A percentile compares a stretch with the other conserved stretches of the same genome.
phyloP scores from a whole-genome alignment of 2,113 vertebrate species.

The Aptenodytes patagonicus region DNA sequence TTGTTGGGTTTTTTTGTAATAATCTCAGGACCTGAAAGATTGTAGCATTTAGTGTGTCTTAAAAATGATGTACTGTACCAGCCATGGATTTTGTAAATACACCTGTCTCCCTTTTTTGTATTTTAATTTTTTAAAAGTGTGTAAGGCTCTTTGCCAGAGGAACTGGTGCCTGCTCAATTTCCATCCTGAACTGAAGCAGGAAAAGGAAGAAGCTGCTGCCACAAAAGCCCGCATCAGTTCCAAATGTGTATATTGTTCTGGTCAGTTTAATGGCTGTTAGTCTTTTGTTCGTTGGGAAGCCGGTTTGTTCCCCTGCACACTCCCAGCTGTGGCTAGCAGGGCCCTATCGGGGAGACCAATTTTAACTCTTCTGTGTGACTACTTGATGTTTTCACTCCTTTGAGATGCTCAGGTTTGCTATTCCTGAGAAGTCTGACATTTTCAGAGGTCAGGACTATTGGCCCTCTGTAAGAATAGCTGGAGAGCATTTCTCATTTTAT shows the following conservation, averaged over 20 bases:
- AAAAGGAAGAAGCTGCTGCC: conserved; percentile 73
- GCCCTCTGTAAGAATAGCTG: background rate
- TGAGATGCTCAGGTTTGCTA: conserved; percentile 37
- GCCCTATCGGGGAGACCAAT: background rate
- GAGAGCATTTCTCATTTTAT: background rate
- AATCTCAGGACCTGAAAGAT: conserved; percentile 86
- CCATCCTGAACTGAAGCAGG: conserved; percentile 65
- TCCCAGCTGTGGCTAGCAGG: background rate
- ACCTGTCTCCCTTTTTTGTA: conserved; percentile 79
- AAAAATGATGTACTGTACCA: conserved; percentile 86
- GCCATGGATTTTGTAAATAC: conserved; percentile 86
- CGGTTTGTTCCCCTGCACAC: background rate
- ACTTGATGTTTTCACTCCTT: conserved; percentile 16
- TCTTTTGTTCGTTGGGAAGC: background rate
- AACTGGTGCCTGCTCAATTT: conserved; percentile 75
- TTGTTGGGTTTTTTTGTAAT: conserved; percentile 74
- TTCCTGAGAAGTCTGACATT: background rate
- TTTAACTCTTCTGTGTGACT: conserved; percentile 15
- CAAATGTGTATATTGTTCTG: background rate
- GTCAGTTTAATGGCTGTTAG: conserved; percentile 3
- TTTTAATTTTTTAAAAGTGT: conserved; percentile 73
- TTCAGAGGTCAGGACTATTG: background rate
- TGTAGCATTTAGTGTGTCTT: conserved; percentile 87
- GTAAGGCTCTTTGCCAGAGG: conserved; percentile 73
- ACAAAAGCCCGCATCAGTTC: conserved; percentile 55